Evolutionary conservation across 1,140 invertebrate species (phyloP).

Genomic region (Nomia melanderi): DNA sequence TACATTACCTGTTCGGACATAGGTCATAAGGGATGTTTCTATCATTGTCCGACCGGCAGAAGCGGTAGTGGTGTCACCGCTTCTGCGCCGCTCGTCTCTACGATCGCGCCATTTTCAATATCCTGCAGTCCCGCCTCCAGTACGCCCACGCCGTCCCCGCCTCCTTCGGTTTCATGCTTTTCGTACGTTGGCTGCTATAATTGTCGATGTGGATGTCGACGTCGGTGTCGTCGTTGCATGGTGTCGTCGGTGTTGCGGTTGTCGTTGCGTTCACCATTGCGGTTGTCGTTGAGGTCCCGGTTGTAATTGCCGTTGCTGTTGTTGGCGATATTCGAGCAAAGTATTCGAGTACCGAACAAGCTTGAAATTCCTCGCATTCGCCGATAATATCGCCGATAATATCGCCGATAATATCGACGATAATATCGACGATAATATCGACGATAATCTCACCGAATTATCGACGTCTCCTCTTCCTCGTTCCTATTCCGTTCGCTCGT

Average conservation of each 20-base stretch:
- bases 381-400: not conserved
- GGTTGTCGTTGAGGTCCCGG: slow-evolving; percentile 37
- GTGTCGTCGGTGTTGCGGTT: too few relatives aligned
- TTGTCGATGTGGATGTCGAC: too few relatives aligned
- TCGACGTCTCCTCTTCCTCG: not conserved
- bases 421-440: not conserved
- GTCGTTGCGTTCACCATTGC: too few relatives aligned
- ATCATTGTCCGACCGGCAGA: slow-evolving; percentile 40
- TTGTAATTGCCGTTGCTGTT: slow-evolving; percentile 16
- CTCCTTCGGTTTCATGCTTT: slow-evolving; percentile 73
- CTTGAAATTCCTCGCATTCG: not conserved
- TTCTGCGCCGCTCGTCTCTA: slow-evolving; percentile 62
- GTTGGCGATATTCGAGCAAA: too few relatives aligned
- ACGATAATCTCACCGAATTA: too few relatives aligned
- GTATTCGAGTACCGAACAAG: slow-evolving; percentile 11
- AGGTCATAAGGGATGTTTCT: slow-evolving; percentile 53
- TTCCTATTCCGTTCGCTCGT: slow-evolving; percentile 23
- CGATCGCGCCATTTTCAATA: slow-evolving; percentile 79
- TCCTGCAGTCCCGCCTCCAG: slow-evolving; percentile 78
- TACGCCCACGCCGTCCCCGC: slow-evolving; percentile 76
- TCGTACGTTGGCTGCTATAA: slow-evolving; percentile 66
- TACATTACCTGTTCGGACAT: slow-evolving; percentile 65
- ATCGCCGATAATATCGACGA: not conserved
- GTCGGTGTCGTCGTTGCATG: too few relatives aligned
- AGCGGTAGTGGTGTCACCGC: slow-evolving; percentile 46